Conservation (phyloP, 2,888 invertebrate species). For the Phanerotoma sp. region DNA sequence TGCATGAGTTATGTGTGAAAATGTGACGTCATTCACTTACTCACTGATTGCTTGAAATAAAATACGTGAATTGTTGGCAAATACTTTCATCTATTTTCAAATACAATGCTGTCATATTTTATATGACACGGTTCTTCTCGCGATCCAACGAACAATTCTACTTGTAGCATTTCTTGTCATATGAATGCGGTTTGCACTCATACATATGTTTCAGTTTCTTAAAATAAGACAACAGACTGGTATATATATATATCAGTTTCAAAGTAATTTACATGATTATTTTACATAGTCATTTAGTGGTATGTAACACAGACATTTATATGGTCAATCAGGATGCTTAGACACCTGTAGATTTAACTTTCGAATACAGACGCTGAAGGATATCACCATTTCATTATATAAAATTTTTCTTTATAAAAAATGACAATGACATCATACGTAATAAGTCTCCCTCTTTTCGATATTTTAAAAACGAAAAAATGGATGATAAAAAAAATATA, state of each 20-base stretch:
- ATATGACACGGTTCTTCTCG: slow-evolving; percentile 9
- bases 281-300: not conserved
- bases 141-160: slow-evolving; percentile 9
- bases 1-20: slow-evolving; percentile 21
- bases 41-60: slow-evolving; percentile 46
- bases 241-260: not conserved
- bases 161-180: slow-evolving; percentile 3
- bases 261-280: not conserved
- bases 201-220: not conserved
- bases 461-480: too few species aligned
- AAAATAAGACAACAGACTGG: slow-evolving; percentile 1
- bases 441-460: too few species aligned
- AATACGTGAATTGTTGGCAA: slow-evolving; percentile 41
- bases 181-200: not conserved
- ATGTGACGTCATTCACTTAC: slow-evolving; percentile 34
- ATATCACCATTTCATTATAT: too few species aligned
- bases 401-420: too few species aligned
- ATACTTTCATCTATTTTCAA: slow-evolving; percentile 20
- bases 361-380: too few species aligned
- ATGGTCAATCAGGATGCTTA: not conserved
- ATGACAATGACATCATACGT: too few species aligned
- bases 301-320: not conserved
- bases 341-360: not conserved
- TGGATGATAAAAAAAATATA: not conserved
- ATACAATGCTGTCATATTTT: slow-evolving; percentile 13